Evolutionary conservation across 1,140 invertebrate species (phyloP).

Genomic region (Drosophila navojoa): DNA sequence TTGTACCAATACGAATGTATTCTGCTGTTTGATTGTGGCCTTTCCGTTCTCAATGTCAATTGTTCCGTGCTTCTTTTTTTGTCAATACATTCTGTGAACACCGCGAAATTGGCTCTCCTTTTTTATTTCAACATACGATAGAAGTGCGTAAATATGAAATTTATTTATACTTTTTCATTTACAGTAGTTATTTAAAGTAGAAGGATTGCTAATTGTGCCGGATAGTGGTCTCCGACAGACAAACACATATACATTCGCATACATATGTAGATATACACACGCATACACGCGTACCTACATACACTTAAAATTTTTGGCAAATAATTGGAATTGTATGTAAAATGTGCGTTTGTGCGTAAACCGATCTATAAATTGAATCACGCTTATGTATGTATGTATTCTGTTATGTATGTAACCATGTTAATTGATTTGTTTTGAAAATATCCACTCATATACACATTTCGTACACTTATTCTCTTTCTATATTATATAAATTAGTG

Average conservation of each 20-base stretch:
- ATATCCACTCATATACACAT: conserved; percentile 3
- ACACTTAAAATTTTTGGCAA: not conserved
- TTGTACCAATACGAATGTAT: not conserved
- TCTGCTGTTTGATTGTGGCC: not conserved
- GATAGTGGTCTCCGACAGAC: not conserved
- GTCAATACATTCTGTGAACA: not conserved
- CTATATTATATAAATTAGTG: conserved; percentile 53
- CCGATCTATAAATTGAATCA: not conserved
- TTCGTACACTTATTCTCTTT: conserved; percentile 14
- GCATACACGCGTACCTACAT: conserved; percentile 11
- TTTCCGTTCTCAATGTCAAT: not conserved
- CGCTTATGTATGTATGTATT: conserved; percentile 14
- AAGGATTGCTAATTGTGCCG: not conserved
- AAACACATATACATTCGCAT: conserved; percentile 11
- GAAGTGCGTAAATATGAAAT: conserved; percentile 3
- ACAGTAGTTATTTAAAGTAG: conserved; percentile 4
- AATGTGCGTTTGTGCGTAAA: conserved; percentile 1
- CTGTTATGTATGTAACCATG: not conserved
- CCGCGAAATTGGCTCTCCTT: conserved; percentile 9
- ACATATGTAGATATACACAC: conserved; percentile 7
- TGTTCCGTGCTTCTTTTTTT: not conserved
- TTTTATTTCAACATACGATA: not conserved
- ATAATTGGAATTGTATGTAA: conserved; percentile 7
- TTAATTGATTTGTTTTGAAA: not conserved
- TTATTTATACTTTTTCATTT: not conserved